Evolutionary conservation across 2,113 vertebrate genomes (phyloP), one percentile per base, ranked within the genome.

Genomic region (Callospermophilus lateralis): DNA sequence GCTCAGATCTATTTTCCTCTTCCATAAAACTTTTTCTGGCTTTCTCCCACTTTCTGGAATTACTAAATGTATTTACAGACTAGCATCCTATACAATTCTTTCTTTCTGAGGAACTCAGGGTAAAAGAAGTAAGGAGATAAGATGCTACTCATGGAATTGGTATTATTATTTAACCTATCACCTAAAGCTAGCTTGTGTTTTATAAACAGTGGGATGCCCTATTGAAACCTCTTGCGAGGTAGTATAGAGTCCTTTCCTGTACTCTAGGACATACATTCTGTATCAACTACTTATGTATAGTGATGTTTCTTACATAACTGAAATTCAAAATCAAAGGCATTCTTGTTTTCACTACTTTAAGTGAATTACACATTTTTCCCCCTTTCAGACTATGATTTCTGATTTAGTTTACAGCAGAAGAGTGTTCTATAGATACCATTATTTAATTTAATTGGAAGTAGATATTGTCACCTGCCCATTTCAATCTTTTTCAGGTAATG

Each of bases 391-490:
- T 20, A 12, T 32, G 30, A 26, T 55, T 84, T 76, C 61, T 84
- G 32, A 55, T 78, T 22, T 76, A 89, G 26, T 37, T 84, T 61
- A 51, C 63, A 93, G 68, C 67, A 8, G 45, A 19, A 4, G 28
- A 58, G 37, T 76, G 32, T 73, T 95, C n/a, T 65, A 65, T 2
- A 72, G 3, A 37, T 19, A 70, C 16, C 8, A 24, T 37, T 77
- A 26, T 67, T 85, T 68, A 48, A 72, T 76, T 95, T 74, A 95
- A 74, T 48, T 88, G 30, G 30, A 81, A 88, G 13, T 67, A 45
- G 37, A 67, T 37, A 20, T 10, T 17, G 15, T 91, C 11, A 79
- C 58, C 15, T 83, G 78, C 22, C 17, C 17, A 65, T 65, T 65
- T 87, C 42, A 74, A 81, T 17, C 4, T 37, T 73, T 45, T 24